These are phyloP conservation scores for Rhinichthys klamathensis DNA, from an alignment of 2,113 vertebrate species.

Conservation along the genomic window DNA sequence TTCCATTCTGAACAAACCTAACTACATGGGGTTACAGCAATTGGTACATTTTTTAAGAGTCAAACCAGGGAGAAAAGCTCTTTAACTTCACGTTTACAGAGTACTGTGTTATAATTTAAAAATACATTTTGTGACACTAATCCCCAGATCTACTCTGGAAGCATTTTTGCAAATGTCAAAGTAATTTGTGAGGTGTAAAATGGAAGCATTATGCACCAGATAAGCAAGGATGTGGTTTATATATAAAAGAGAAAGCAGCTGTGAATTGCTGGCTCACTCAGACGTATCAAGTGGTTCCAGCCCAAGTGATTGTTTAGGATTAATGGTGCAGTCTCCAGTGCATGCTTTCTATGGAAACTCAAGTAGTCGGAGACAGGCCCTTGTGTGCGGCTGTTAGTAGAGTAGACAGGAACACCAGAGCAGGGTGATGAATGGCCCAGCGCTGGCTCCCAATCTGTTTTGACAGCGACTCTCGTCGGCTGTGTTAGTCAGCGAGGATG, in stretches of 20 bases:
- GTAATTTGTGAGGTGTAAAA: slow-evolving; percentile 8
- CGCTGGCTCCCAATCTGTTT: slow-evolving; percentile 21
- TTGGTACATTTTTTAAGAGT: neutral
- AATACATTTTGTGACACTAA: neutral
- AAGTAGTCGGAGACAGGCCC: slow-evolving; percentile 29
- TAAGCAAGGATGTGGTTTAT: neutral
- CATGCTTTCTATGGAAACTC: slow-evolving; percentile 36
- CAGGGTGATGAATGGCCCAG: slow-evolving; percentile 25
- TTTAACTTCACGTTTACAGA: neutral
- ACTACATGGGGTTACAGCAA: neutral
- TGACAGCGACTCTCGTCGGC: neutral
- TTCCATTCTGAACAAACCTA: neutral
- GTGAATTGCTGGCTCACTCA: slow-evolving; percentile 33
- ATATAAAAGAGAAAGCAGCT: slow-evolving; percentile 9
- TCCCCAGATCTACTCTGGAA: neutral
- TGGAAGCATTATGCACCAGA: neutral
- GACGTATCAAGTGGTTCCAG: slow-evolving; percentile 10
- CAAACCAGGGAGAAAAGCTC: neutral
- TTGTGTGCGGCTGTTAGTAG: slow-evolving; percentile 26
- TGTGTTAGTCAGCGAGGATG: neutral
- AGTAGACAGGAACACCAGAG: slow-evolving; percentile 31
- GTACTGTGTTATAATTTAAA: neutral
- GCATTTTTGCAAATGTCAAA: neutral
- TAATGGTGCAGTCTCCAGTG: slow-evolving; percentile 24
- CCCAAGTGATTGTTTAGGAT: slow-evolving; percentile 27